Base-by-base conservation (phyloP, 2,113 vertebrate species). In the Miniopterus natalensis region DNA sequence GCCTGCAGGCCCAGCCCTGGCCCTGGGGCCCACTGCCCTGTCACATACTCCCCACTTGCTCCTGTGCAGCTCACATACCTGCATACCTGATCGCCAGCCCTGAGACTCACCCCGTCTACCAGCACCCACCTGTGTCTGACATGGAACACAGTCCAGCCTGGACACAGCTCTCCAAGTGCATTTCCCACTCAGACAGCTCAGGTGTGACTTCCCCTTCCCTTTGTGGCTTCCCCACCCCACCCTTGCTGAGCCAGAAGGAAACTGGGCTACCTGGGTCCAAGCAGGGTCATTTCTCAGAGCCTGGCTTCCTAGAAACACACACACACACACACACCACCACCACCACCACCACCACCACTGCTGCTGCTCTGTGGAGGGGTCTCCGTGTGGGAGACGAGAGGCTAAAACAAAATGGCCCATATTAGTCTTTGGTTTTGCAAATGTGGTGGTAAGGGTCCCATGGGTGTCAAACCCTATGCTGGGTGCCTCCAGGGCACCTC, bases 221-320 rank as follows among this genome's bases (percentile, higher is more conserved):
- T 1, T 1, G 1, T 2, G 1, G 27, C 36, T 11, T 23, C 5
- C 12, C 42, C 3, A 12, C n/a, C 27, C 9, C 3, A 8, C 71
- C 61, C 63, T 45, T 3, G 0, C 53, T 59, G 42, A 80, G 47
- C 68, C 31, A 45, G 59, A 31, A 63, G 65, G 51, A 47, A 63
- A 14, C 3, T 12, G 4, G 45, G 11, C 12, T 23, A 15, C 13
- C 7, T 17, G 25, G 5, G 18, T 47, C 40, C n/a, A 8, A 14
- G n/a, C 36, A 80, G 65, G 14, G 42, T 59, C 42, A 3, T 74
- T 31, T 59, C 84, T 68, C 6, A 2, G 57, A 49, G 12, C 23
- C 68, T 74, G 92, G 14, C 29, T 8, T 61, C 23, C 55, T 42
- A 42, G 31, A 61, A 2, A 20, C 59, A 21, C 29, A 25, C 42